Evolutionary conservation across 2,797 vertebrate genomes (phyloP), one percentile per base, ranked within the genome.

Genomic region (Eulemur mongoz): DNA sequence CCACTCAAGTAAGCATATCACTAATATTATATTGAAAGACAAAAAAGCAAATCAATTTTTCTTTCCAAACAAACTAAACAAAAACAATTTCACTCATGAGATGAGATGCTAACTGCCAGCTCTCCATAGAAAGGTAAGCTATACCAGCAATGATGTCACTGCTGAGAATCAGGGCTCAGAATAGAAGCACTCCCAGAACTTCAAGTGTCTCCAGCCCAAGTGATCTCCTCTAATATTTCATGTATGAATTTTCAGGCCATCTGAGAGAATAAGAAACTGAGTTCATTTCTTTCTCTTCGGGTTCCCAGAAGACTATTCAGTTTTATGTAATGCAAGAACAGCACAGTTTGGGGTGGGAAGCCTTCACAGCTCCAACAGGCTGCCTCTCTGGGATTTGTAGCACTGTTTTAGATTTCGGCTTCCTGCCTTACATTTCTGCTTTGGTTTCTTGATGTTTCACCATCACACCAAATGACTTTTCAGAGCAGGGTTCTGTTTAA

Each of bases 371-470:
- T 97, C 96, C 85, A 96, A 92, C 81, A 80, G 70, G 32, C 89
- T 91, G 50, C 96, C 95, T 97, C 98, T 67, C 13, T 89, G 98
- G 98, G 98, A 96, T 98, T 97, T 97, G 89, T 92, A 98, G 95
- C 96, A 91, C 96, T 98, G 98, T 96, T 98, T 98, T 96, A 95
- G 97, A 89, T 98, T 98, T 98, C 83, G 69, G 96, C 98, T 98
- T 98, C 98, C 98, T 98, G 98, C 97, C 97, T 98, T 86, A 93
- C 90, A 82, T 98, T 98, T 98, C 97, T 98, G 82, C 89, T 97
- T 97, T 80, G 75, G 97, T 98, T 98, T 98, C 97, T 98, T 98
- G 98, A 97, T 94, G 94, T 98, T 98, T 98, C 90, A 52, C 95
- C 96, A 89, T 98, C 82, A 79, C 43, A 92, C 93, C 93, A 97